Evolutionary conservation across 2,113 vertebrate genomes (phyloP).

Genomic region (Peromyscus maniculatus): DNA sequence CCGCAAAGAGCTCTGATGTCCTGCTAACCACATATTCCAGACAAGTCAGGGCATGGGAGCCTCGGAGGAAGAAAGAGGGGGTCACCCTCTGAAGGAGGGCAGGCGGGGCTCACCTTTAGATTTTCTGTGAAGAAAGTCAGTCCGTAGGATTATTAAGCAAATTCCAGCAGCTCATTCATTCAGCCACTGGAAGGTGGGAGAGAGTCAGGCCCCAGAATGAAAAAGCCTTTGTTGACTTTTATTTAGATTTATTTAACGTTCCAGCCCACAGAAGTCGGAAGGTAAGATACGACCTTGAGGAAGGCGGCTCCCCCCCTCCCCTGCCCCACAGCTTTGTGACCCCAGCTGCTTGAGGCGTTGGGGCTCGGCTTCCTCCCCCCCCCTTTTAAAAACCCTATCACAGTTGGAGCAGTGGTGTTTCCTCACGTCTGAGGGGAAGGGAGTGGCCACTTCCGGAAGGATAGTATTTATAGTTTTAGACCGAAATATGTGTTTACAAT

Average conservation of each 20-base stretch:
- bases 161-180: slow-evolving; percentile 66
- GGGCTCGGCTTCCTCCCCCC: not conserved
- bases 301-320: not conserved
- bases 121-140: not conserved
- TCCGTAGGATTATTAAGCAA: not conserved
- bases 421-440: slow-evolving; percentile 81
- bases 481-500: slow-evolving; percentile 56
- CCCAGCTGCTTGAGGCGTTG: not conserved
- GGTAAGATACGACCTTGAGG: not conserved
- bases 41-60: slow-evolving; percentile 12
- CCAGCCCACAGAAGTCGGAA: not conserved
- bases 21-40: not conserved
- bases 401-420: slow-evolving; percentile 69
- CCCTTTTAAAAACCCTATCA: not conserved
- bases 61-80: not conserved
- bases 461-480: slow-evolving; percentile 80
- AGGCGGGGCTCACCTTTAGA: rapidly evolving
- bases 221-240: slow-evolving; percentile 49
- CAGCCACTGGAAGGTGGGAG: not conserved
- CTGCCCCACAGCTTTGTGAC: not conserved
- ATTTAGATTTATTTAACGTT: slow-evolving; percentile 12
- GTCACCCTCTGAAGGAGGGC: not conserved
- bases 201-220: not conserved
- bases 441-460: slow-evolving; percentile 81
- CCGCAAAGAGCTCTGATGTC: not conserved